Evolutionary conservation across 2,797 vertebrate genomes (phyloP), one percentile per base, ranked within the genome.

Genomic region (Sphenopsis melanotis): DNA sequence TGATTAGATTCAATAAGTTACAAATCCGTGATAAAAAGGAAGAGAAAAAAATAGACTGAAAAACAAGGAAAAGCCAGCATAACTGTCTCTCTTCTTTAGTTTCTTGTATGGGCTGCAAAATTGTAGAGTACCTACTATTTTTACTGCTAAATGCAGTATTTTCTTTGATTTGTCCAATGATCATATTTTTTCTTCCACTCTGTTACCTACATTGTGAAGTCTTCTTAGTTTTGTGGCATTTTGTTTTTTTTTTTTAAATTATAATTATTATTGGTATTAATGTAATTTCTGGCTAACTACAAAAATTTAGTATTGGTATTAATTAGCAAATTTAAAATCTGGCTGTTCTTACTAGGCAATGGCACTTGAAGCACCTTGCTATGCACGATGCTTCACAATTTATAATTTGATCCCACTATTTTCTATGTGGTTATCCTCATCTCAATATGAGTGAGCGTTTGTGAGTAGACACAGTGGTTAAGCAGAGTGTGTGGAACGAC

Each of bases 381-480:
- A 1, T 41, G n/a, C 23, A 76, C 55, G 15, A 22, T 41, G 29
- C 17, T 65, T 52, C 63, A 59, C 55, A 69, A 30, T 79, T 87
- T 60, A 12, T 19, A 70, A 0, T 12, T 11, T 34, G 41, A 71
- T 61, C 77, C 16, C 39, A 32, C 13, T 34, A 0, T 83, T 70
- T 36, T 26, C 34, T 14, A 2, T 30, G 27, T 34, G 23, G 5
- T 65, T 53, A 27, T 65, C 57, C 14, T 59, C n/a, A 11, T 24
- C 47, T 80, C 59, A 63, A 5, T 12, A 21, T 5, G 52, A 69
- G 18, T 24, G 16, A 93, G 11, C 20, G 8, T 57, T 30, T 1
- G 1, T 42, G n/a, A 32, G 26, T 8, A 82, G 47, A 57, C 52
- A 52, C 0, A 0, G 27, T 16, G 30, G 2, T 17, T 26, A 82